These are phyloP conservation scores for Mythimna pallens DNA, from an alignment of 2,888 invertebrate species.

Conservation along the genomic window DNA sequence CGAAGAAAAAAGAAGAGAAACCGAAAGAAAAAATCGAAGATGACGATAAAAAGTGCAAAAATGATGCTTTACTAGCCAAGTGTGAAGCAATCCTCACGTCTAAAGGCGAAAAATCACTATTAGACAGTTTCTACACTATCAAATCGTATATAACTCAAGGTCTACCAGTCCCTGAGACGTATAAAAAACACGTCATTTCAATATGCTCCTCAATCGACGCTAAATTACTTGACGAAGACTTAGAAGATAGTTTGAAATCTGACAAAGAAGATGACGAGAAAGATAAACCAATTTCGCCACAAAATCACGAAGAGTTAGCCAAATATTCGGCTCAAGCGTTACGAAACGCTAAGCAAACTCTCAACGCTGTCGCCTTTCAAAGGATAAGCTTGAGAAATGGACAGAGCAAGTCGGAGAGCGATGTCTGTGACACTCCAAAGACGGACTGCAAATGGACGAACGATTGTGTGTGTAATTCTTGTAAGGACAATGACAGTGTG, in stretches of 20 bases:
- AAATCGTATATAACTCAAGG: slow-evolving; percentile 85
- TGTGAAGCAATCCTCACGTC: slow-evolving; percentile 83
- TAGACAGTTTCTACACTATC: slow-evolving; percentile 85
- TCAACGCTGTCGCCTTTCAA: slow-evolving; percentile 84
- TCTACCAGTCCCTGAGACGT: slow-evolving; percentile 82
- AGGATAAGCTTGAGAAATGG: slow-evolving; percentile 79
- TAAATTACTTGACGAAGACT: slow-evolving; percentile 80
- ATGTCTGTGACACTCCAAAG: slow-evolving; percentile 83
- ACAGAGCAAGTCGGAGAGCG: slow-evolving; percentile 82
- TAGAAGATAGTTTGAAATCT: slow-evolving; percentile 74
- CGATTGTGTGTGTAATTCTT: slow-evolving; percentile 81
- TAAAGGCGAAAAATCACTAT: slow-evolving; percentile 81
- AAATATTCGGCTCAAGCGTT: slow-evolving; percentile 86
- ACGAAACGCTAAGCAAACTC: slow-evolving; percentile 82
- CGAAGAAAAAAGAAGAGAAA: slow-evolving; percentile 69
- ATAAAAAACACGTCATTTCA: slow-evolving; percentile 84
- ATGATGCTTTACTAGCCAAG: slow-evolving; percentile 80
- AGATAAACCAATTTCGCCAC: slow-evolving; percentile 67
- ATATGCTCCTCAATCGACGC: slow-evolving; percentile 85
- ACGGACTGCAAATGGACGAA: slow-evolving; percentile 86
- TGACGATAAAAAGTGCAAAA: slow-evolving; percentile 73
- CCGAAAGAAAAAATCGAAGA: slow-evolving; percentile 59
- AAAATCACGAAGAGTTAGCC: slow-evolving; percentile 81
- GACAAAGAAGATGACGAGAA: slow-evolving; percentile 65
- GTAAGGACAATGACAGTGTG: slow-evolving; percentile 76